Percentiles rank a stretch among this genome's conserved stretches.
These are phyloP conservation scores for Drosophila robusta DNA, from an alignment of 2,888 invertebrate genomes.

Conservation along the genomic window DNA sequence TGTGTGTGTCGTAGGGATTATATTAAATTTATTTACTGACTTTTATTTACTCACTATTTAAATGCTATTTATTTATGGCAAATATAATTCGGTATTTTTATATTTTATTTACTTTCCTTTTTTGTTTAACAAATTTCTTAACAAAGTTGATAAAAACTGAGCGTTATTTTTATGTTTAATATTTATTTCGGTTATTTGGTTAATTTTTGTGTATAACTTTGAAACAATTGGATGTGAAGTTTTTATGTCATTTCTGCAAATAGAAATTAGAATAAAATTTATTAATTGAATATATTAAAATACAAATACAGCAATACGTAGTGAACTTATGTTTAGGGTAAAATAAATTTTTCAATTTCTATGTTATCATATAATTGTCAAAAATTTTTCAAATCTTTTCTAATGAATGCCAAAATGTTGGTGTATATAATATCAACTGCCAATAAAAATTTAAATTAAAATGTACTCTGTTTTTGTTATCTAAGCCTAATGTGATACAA, in stretches of 20 bases:
- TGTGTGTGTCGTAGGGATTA: slow-evolving; percentile 35
- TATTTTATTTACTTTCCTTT: slow-evolving; percentile 30
- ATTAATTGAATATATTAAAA: too few species aligned
- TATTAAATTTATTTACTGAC: slow-evolving; percentile 60
- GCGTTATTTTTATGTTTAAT: slow-evolving; percentile 27
- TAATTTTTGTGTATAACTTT: slow-evolving; percentile 23
- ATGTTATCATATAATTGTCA: too few species aligned
- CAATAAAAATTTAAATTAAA: too few species aligned
- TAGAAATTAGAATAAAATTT: neutral
- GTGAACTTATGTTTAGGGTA: too few species aligned
- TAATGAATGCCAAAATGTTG: too few species aligned
- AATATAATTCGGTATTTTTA: slow-evolving; percentile 40
- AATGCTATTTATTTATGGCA: slow-evolving; percentile 58
- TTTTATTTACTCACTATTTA: slow-evolving; percentile 59
- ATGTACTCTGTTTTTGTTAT: neutral
- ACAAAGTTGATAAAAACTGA: slow-evolving; percentile 64
- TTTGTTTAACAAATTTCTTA: slow-evolving; percentile 55
- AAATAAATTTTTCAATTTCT: too few species aligned
- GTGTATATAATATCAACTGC: too few species aligned
- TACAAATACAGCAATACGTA: too few species aligned
- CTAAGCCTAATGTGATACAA: neutral
- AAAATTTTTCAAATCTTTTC: too few species aligned
- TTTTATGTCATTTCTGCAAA: slow-evolving; percentile 59
- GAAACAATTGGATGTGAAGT: slow-evolving; percentile 26
- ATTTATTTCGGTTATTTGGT: slow-evolving; percentile 14